phyloP scores from a whole-genome alignment of 2,888 invertebrate species.

The Drosophila peninsularis region DNA sequence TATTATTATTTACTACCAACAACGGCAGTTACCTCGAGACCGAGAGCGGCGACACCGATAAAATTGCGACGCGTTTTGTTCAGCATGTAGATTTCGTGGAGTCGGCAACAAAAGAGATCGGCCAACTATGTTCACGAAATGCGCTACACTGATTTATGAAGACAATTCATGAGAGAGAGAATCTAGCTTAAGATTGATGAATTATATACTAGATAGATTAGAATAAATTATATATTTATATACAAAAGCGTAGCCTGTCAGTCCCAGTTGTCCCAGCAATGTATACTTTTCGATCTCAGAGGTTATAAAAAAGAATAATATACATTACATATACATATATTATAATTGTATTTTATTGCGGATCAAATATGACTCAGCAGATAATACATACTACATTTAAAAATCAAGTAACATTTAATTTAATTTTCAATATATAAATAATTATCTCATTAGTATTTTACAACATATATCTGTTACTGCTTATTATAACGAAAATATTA shows the following conservation, averaged over 20 bases:
- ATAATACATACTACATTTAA: background rate
- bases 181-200: background rate
- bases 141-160: conserved; percentile 24
- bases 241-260: no score
- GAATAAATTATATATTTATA: no score
- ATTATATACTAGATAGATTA: background rate
- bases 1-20: conserved; percentile 71
- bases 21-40: conserved; percentile 56
- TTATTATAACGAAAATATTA: no score
- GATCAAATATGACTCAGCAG: background rate
- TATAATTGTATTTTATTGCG: background rate
- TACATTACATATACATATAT: no score
- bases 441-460: background rate
- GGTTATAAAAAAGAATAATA: background rate
- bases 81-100: conserved; percentile 67
- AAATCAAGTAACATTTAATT: background rate
- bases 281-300: background rate
- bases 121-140: conserved; percentile 25
- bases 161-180: background rate
- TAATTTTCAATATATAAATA: background rate
- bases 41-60: conserved; percentile 64
- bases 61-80: conserved; percentile 72
- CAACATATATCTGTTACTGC: background rate
- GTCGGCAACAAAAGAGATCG: conserved; percentile 14
- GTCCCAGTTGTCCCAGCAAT: no score